A percentile compares a stretch with the other conserved stretches of the same genome.
Conservation (phyloP, 2,113 vertebrate species). For the Pterocles burchelli region DNA sequence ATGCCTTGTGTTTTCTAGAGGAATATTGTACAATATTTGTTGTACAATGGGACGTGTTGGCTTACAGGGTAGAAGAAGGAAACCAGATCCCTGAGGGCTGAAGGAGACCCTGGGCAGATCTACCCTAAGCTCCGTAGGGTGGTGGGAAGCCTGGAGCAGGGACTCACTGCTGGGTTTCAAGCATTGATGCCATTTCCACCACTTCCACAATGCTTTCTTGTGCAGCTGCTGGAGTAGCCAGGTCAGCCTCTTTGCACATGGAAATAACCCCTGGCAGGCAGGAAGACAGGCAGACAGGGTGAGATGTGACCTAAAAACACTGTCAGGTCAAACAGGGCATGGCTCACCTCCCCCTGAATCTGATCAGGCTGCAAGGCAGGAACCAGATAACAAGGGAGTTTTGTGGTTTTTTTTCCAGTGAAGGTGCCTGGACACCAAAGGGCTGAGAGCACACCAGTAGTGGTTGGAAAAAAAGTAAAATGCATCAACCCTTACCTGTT, state of each 20-base stretch:
- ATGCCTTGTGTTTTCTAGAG: not conserved
- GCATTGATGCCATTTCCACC: not conserved
- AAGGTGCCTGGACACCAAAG: not conserved
- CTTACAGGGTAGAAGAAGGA: not conserved
- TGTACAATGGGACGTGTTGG: accelerated
- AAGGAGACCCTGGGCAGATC: not conserved
- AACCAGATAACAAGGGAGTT: not conserved
- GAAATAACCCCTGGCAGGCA: not conserved
- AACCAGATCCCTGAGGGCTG: not conserved
- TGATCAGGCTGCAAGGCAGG: not conserved
- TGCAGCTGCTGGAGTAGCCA: not conserved
- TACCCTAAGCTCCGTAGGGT: not conserved
- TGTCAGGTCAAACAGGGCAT: not conserved
- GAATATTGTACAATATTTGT: not conserved
- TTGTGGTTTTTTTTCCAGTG: not conserved
- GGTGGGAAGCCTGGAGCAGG: not conserved
- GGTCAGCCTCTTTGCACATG: not conserved
- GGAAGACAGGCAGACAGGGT: not conserved
- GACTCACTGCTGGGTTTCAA: not conserved
- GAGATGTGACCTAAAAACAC: not conserved
- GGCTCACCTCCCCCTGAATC: not conserved
- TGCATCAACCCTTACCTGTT: not conserved
- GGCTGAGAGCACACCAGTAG: not conserved
- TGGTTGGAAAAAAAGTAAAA: not conserved
- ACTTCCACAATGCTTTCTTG: not conserved